These are phyloP conservation scores for Pseudococcus jackbeardsleyi DNA, from an alignment of 2,888 invertebrate genomes.

Conservation along the genomic window DNA sequence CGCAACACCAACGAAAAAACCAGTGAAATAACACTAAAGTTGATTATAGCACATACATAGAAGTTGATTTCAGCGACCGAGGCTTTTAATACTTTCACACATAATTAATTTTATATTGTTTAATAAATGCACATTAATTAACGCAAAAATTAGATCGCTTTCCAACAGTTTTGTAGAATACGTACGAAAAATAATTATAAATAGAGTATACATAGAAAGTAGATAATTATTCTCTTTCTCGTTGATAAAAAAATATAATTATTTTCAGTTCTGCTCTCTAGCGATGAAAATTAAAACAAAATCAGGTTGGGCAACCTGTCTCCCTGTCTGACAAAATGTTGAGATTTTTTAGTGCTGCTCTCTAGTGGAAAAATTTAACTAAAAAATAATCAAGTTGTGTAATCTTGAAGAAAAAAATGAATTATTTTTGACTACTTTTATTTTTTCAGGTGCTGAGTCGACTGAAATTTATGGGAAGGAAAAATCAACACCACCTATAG, in stretches of 20 bases:
- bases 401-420: not conserved
- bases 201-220: not conserved
- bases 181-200: conserved; percentile 12
- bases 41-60: conserved; percentile 23
- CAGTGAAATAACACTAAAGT: not conserved
- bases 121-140: conserved; percentile 22
- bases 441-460: not conserved
- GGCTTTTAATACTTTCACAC: conserved; percentile 33
- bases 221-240: not conserved
- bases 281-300: not conserved
- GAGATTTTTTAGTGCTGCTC: not conserved
- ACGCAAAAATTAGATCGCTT: conserved; percentile 26
- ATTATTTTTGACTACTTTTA: not conserved
- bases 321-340: not conserved
- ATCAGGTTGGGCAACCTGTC: not conserved
- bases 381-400: not conserved
- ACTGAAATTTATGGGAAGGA: conserved; percentile 16
- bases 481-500: too few relatives aligned
- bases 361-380: not conserved
- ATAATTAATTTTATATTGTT: conserved; percentile 34
- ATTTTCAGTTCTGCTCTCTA: not conserved
- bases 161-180: not conserved
- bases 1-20: conserved; percentile 18
- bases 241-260: not conserved
- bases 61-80: not conserved